Percentiles rank a stretch among this genome's conserved stretches.
Evolutionary conservation across 30 jellyfish, hydroid and myxozoan species (phyloP).

Genomic region (Pelagia noctiluca): DNA sequence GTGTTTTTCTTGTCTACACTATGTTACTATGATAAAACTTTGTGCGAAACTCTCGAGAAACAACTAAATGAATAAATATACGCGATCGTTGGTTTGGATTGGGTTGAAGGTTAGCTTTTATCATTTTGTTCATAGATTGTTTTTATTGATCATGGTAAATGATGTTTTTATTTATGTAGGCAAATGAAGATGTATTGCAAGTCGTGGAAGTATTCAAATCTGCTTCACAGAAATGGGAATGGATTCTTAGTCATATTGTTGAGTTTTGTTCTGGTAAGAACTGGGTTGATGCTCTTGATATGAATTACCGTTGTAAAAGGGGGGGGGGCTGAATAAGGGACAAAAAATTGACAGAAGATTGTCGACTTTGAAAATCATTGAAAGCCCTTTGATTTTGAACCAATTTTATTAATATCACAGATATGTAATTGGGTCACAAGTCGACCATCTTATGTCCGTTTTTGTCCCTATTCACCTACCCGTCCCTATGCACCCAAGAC

Average conservation of each 20-base stretch:
- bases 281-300: not conserved
- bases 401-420: not conserved
- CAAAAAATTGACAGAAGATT: not conserved
- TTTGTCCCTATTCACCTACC: too few relatives aligned
- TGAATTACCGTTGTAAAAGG: not conserved
- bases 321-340: not conserved
- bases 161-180: conserved; percentile 62
- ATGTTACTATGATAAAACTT: too few relatives aligned
- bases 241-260: conserved; percentile 91
- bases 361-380: not conserved
- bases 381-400: not conserved
- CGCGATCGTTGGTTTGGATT: too few relatives aligned
- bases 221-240: conserved; percentile 84
- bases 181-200: conserved; percentile 95
- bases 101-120: too few relatives aligned
- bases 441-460: not conserved
- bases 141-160: too few relatives aligned
- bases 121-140: too few relatives aligned
- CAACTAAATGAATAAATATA: too few relatives aligned
- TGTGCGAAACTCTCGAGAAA: too few relatives aligned
- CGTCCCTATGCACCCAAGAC: too few relatives aligned
- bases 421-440: not conserved
- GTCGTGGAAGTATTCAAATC: conserved; percentile 84
- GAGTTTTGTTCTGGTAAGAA: conserved; percentile 93
- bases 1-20: too few relatives aligned